A percentile compares a stretch with the other conserved stretches of the same genome.
Evolutionary conservation across 2,113 vertebrate species (phyloP).

Genomic region (Neotragus pygmaeus): DNA sequence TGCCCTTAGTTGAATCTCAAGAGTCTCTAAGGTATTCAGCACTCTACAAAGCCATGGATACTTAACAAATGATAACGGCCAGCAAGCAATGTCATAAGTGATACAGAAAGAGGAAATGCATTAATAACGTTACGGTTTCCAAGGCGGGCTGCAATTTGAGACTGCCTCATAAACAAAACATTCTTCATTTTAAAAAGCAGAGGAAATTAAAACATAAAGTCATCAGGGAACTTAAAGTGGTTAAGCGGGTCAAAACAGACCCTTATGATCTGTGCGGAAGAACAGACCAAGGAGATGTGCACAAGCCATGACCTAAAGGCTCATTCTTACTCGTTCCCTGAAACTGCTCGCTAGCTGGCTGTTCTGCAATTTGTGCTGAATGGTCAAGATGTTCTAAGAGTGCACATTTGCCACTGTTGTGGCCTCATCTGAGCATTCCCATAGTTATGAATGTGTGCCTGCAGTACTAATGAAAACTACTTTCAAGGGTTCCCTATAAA

Average conservation of each 20-base stretch:
- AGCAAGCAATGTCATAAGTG: constrained; percentile 5
- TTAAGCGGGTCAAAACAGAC: not conserved
- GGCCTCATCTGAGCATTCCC: not conserved
- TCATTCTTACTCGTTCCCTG: not conserved
- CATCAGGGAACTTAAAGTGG: not conserved
- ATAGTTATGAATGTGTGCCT: not conserved
- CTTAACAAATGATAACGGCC: constrained; percentile 8
- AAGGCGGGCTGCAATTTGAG: not conserved
- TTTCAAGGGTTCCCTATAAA: not conserved
- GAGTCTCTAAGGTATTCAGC: not conserved
- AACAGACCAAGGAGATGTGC: not conserved
- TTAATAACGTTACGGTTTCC: not conserved
- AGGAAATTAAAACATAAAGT: not conserved
- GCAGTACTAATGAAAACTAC: not conserved
- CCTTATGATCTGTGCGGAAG: not conserved
- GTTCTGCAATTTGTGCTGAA: not conserved
- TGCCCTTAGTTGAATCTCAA: not conserved
- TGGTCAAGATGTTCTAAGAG: not conserved
- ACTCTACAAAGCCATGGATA: not conserved
- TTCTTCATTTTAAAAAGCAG: not conserved
- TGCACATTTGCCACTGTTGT: not conserved
- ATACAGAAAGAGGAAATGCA: not conserved
- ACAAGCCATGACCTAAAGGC: not conserved
- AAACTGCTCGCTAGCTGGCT: not conserved
- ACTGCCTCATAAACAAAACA: not conserved